Conservation (phyloP, 2,113 vertebrate species). For the Cervus canadensis region DNA sequence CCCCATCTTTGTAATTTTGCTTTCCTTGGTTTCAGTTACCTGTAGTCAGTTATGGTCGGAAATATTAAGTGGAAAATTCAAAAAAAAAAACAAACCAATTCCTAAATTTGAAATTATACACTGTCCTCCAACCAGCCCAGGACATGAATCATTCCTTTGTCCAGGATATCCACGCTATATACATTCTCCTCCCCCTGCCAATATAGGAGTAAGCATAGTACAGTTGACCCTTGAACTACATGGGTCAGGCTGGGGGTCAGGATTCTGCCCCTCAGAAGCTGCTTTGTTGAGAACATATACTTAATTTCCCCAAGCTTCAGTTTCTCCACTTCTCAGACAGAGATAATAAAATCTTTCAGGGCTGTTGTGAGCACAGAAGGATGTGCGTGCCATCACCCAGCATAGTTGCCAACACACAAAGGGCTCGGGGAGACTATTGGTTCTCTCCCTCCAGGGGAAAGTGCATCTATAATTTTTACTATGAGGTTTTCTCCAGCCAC, state of each 20-base stretch:
- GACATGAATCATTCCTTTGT: background rate
- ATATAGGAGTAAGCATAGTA: background rate
- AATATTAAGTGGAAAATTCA: background rate
- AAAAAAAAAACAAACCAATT: accelerated
- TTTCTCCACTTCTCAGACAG: background rate
- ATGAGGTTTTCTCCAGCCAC: background rate
- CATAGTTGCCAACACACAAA: background rate
- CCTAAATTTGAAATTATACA: background rate
- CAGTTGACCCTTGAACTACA: background rate
- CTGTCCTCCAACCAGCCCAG: background rate
- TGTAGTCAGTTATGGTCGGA: background rate
- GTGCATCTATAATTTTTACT: background rate
- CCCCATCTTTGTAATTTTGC: background rate
- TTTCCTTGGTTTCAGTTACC: background rate
- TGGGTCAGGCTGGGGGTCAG: background rate
- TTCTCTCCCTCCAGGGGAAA: background rate
- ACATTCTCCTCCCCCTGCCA: background rate
- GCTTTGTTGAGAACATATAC: background rate
- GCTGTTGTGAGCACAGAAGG: background rate
- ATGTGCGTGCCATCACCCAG: background rate
- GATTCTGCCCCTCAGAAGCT: background rate
- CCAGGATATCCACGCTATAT: background rate
- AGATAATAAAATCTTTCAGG: background rate
- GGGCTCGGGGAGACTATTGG: background rate
- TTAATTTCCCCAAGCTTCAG: background rate